A percentile compares a stretch with the other conserved stretches of the same genome.
Evolutionary conservation across 1,140 invertebrate genomes (phyloP).

Genomic region (Oreohelix idahoensis): DNA sequence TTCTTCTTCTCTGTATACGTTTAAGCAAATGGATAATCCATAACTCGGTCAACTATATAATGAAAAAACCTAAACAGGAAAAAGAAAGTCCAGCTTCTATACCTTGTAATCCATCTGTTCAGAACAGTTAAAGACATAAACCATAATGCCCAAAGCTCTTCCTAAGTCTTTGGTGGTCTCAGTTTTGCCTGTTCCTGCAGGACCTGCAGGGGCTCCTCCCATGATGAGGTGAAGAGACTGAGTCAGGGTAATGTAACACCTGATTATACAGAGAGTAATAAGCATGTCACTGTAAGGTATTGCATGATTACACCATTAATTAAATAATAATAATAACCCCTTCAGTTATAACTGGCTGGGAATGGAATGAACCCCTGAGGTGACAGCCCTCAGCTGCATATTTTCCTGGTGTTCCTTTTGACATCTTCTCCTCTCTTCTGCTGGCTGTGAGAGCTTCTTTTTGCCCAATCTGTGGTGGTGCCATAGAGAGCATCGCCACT

Average conservation of each 20-base stretch:
- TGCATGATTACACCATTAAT: background rate
- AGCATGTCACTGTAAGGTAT: background rate
- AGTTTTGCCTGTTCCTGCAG: slow-evolving; percentile 93
- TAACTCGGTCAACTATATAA: too few relatives aligned
- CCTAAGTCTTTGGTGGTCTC: slow-evolving; percentile 98
- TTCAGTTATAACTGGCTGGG: too few relatives aligned
- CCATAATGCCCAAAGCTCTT: slow-evolving; percentile 94
- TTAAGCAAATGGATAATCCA: background rate
- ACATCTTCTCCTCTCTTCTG: too few relatives aligned
- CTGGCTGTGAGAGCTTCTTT: too few relatives aligned
- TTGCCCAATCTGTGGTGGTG: too few relatives aligned
- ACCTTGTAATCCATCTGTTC: slow-evolving; percentile 98
- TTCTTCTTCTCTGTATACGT: too few relatives aligned
- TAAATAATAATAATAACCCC: too few relatives aligned
- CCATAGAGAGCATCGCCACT: too few relatives aligned
- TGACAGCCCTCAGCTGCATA: too few relatives aligned
- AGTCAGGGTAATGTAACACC: slow-evolving; percentile 95
- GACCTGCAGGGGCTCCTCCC: slow-evolving; percentile 95
- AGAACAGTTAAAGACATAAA: slow-evolving; percentile 98
- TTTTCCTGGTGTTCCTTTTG: too few relatives aligned
- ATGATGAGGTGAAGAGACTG: slow-evolving; percentile 94
- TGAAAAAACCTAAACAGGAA: background rate
- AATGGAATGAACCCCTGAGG: too few relatives aligned
- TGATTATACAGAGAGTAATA: slow-evolving; percentile 39
- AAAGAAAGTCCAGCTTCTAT: slow-evolving; percentile 27